phyloP scores from a whole-genome alignment of 2,113 vertebrate species.

The Psophia crepitans region DNA sequence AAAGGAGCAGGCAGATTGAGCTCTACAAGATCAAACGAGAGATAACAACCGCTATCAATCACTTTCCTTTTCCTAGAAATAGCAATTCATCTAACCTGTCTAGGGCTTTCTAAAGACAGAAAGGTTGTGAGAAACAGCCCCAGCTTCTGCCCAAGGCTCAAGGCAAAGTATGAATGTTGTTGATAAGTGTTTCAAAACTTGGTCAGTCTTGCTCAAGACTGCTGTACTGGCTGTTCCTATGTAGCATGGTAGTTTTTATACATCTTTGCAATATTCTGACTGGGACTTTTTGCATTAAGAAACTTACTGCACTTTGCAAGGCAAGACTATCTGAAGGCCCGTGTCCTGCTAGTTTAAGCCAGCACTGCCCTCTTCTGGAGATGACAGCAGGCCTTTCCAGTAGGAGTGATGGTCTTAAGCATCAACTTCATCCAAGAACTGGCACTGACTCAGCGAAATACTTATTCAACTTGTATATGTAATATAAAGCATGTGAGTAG shows the following conservation, averaged over 20 bases:
- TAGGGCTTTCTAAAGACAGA: neutral
- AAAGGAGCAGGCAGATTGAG: neutral
- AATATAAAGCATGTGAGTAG: neutral
- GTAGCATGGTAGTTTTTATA: neutral
- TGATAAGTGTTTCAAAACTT: neutral
- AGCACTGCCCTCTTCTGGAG: constrained; percentile 64
- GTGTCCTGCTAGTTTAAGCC: constrained; percentile 20
- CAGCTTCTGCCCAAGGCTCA: neutral
- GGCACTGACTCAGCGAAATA: neutral
- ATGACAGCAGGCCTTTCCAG: neutral
- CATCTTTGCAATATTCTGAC: neutral
- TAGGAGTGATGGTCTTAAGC: neutral
- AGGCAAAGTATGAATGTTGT: neutral
- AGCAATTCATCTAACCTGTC: neutral
- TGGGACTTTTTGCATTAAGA: neutral
- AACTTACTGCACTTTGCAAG: neutral
- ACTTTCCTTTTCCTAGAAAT: neutral
- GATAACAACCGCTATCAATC: neutral
- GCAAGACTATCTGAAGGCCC: neutral
- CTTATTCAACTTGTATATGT: neutral
- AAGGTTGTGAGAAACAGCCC: neutral
- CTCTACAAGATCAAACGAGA: neutral
- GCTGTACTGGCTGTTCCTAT: neutral
- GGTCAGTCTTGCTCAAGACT: neutral
- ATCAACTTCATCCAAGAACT: neutral